Base-by-base conservation (phyloP, 2,797 vertebrate species). In the Jordanella pulchra region DNA sequence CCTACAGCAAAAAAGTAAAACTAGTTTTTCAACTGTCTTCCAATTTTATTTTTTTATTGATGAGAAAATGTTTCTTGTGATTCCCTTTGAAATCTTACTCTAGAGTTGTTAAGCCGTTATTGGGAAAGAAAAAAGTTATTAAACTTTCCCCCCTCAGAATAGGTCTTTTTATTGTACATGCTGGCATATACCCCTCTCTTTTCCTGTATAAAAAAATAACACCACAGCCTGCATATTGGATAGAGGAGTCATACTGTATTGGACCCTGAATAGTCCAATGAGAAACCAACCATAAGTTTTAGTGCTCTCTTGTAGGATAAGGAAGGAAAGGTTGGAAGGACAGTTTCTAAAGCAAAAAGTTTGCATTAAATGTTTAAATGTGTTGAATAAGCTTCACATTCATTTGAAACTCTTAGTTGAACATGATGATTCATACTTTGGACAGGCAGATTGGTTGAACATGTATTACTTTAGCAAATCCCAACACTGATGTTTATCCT, bases 101-200 rank as follows among this genome's bases (percentile, higher is more conserved):
- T n/a, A n/a, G n/a, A 84, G 71, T 89, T 89, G 92, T 89, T 91
- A 88, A 89, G 86, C 90, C 83, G 86, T 89, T 91, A 91, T 93
- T 87, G 69, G 81, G 78, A 90, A 83, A 85, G 88, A 80, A 88
- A 91, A 86, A 83, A 39, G 87, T 86, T 80, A 88, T 91, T 88
- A 87, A 87, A 88, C 79, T 86, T 81, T 79, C 84, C 77, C 69
- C 56, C 61, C 25, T 84, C 71, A 84, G 86, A 90, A 84, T 79
- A 69, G 87, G 75, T 84, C 82, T 80, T 86, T 92, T 89, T 85
- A 89, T 83, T 63, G 56, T 84, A 84, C 79, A 75, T 53, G 74
- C 80, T 84, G 88, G 84, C 75, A 35, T 76, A 84, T 83, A 83
- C 89, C 86, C 82, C 83, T 45, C 77, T 86, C 88, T 89, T 89